Evolutionary conservation across 2,113 vertebrate genomes (phyloP), one percentile per base, ranked within the genome.

Genomic region (Stigmatopora argus): DNA sequence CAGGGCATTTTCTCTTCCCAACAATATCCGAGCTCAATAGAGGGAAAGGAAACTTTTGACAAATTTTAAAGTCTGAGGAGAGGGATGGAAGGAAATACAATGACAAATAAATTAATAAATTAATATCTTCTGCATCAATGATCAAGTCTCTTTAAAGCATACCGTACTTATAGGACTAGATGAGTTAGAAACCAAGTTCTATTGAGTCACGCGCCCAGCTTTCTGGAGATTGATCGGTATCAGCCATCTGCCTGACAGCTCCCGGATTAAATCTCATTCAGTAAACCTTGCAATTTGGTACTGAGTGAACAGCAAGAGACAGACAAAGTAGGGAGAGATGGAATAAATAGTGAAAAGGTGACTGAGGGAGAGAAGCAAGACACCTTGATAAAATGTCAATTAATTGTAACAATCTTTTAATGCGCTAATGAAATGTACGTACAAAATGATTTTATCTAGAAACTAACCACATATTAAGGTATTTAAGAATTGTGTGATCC

Each of bases 201-300:
- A 53, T 79, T 74, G 46, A 18, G 2, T 68, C 71, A 69, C 12
- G 55, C 59, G 68, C 45, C 34, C 4, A 1, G 61, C 48, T 66
- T 71, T 75, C 60, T n/a, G 14, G 65, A 82, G 73, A 84, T 77
- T 75, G 79, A 81, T 85, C 21, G 9, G 71, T 70, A 81, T 81
- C 74, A 73, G 73, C 71, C 59, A 13, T 44, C 67, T 14, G 44
- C 55, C 69, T 80, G 77, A 79, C 66, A 80, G 72, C 70, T 60
- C 57, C 8, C 21, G 64, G 62, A 76, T 83, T 74, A 77, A 79
- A 79, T 81, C 77, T 78, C 62, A 73, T 86, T 78, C 75, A 72
- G 65, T 65, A 64, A 55, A 70, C 66, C 64, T 75, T 70, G 69
- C 66, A 75, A 83, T 77, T 70, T 65, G 17, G 71, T 65, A 46